Conservation (phyloP, 2,797 vertebrate genomes). For the Propithecus perrieri region DNA sequence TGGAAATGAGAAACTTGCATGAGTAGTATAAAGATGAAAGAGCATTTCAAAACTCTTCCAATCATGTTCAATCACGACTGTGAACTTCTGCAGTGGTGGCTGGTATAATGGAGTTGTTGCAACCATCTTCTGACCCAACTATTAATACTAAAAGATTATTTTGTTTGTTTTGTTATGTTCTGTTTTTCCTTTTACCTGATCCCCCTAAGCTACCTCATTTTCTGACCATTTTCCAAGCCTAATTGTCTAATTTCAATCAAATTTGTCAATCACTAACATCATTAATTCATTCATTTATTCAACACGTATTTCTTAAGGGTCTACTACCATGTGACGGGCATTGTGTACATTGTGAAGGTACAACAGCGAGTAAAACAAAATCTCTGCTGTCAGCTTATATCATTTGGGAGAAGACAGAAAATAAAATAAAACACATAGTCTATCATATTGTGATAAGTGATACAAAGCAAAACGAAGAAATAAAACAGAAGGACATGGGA, state of each 20-base stretch:
- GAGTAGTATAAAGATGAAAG: too few species aligned
- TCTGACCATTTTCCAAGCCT: not conserved
- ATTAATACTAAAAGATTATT: not conserved
- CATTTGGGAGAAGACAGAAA: not conserved
- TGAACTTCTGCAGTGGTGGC: not conserved
- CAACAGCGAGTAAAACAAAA: not conserved
- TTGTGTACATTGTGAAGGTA: not conserved
- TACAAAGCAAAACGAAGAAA: not conserved
- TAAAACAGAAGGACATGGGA: not conserved
- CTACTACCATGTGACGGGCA: not conserved
- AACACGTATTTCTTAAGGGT: not conserved
- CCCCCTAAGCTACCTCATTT: not conserved
- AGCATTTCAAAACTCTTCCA: not conserved
- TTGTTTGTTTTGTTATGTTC: not conserved
- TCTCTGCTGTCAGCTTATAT: not conserved
- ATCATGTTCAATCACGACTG: not conserved
- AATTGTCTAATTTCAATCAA: not conserved
- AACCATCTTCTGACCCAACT: not conserved
- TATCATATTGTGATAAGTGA: not conserved
- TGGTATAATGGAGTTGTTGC: not conserved
- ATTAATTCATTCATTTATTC: not conserved
- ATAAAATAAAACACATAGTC: not conserved
- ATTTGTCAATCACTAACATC: not conserved
- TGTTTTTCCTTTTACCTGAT: not conserved
- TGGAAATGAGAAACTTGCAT: not conserved